Base-by-base conservation (phyloP, 2,797 vertebrate species). In the Rhinichthys osculus region DNA sequence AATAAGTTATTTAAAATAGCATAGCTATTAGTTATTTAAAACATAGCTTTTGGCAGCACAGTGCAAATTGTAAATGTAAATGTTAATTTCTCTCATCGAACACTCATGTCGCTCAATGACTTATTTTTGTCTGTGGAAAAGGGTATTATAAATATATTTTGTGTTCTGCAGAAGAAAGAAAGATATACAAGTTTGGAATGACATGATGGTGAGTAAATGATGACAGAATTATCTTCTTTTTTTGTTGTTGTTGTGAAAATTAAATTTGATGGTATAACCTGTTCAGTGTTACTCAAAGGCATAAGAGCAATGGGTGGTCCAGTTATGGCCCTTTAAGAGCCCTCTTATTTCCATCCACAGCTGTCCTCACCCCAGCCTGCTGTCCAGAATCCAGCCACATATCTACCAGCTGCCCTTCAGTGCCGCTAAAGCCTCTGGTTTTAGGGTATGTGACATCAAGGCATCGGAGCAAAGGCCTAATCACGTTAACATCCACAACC, bases 391-490 rank as follows among this genome's bases (percentile, higher is more conserved):
- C 93, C 33, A 80, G 92, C 94, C 94, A 92, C 92, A 90, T 79
- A 94, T 95, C 95, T 95, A 94, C 95, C 96, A 95, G 95, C 95
- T 96, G 95, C 93, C 94, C 91, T 62, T 92, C 17, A 88, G 81
- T 1, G 84, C 91, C 92, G 91, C 89, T 79, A 90, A 93, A 90
- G 90, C 90, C 92, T 92, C 95, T 95, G 95, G 96, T 96, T 84
- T 96, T 96, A 96, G 92, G 95, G 94, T 93, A 93, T 93, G 93
- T 90, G 95, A 95, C 95, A 95, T 94, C 87, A 93, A 92, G 92
- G 85, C 93, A 94, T 91, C 89, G 93, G 91, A 92, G 94, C 95
- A 96, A 96, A 96, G 93, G 94, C 90, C 94, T 96, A 90, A 92
- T 91, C 86, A 88, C 14, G 78, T 91, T 92, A 93, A 93, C 90